Evolutionary conservation across 2,797 vertebrate species (phyloP).

Genomic region (Xenentodon cancila): DNA sequence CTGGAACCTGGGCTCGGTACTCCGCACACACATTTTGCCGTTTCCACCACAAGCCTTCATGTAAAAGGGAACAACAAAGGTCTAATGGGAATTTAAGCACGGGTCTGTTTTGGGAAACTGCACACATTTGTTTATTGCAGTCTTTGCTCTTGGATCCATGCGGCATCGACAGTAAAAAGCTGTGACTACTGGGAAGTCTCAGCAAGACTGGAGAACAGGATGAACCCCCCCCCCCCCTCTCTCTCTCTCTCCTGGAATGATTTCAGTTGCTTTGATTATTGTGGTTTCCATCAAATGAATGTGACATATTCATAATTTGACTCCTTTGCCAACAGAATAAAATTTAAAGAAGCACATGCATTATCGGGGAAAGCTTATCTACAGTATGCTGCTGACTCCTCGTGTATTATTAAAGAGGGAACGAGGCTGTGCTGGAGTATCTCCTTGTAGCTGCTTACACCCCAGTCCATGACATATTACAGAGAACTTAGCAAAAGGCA

Average conservation of each 20-base stretch:
- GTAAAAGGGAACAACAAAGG: constrained; percentile 54
- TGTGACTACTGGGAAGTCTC: constrained; percentile 36
- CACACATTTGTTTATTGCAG: constrained; percentile 66
- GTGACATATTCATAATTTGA: constrained; percentile 46
- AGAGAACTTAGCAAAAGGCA: constrained; percentile 59
- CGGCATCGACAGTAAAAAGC: constrained; percentile 44
- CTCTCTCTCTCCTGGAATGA: constrained; percentile 24
- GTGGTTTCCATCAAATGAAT: constrained; percentile 43
- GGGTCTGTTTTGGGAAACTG: constrained; percentile 67
- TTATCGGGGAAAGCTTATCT: constrained; percentile 25
- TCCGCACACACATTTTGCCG: constrained; percentile 47
- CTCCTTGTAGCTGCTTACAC: constrained; percentile 50
- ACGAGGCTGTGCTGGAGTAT: constrained; percentile 44
- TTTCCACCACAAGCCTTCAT: constrained; percentile 56
- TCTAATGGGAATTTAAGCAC: constrained; percentile 67
- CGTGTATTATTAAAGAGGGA: constrained; percentile 61
- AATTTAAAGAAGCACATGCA: constrained; percentile 39
- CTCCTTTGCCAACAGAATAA: constrained; percentile 18
- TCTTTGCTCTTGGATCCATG: constrained; percentile 46
- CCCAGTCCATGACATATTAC: constrained; percentile 65
- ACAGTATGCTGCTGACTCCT: constrained; percentile 28
- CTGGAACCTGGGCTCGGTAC: constrained; percentile 66
- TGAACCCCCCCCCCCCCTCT: constrained; percentile 7
- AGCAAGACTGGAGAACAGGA: constrained; percentile 41
- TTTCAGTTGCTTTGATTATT: constrained; percentile 65